A percentile compares a stretch with the other conserved stretches of the same genome.
These are phyloP conservation scores for Porites divaricata DNA, from an alignment of 92 coral and sea anemone species.

Conservation along the genomic window DNA sequence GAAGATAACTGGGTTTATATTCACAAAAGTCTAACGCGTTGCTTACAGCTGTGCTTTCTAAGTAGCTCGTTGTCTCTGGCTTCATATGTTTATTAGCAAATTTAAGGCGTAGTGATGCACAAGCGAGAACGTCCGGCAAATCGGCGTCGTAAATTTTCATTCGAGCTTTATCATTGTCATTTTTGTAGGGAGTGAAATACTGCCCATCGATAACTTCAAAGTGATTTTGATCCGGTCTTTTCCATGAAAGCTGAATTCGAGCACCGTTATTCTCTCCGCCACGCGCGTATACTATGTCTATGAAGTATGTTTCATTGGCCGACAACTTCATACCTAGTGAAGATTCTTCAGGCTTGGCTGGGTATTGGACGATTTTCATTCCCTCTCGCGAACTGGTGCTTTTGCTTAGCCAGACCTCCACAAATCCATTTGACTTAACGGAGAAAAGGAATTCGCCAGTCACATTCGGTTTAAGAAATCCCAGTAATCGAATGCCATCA, in stretches of 20 bases:
- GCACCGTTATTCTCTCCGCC: neutral
- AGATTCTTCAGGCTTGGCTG: neutral
- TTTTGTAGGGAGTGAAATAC: slow-evolving; percentile 23
- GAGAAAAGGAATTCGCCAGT: slow-evolving; percentile 54
- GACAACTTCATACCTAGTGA: neutral
- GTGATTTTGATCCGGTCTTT: slow-evolving; percentile 12
- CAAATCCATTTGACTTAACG: slow-evolving; percentile 42
- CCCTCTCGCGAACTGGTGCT: slow-evolving; percentile 30
- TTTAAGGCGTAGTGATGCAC: neutral
- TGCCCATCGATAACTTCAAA: slow-evolving; percentile 8
- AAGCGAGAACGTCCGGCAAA: slow-evolving; percentile 8
- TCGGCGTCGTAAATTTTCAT: slow-evolving; percentile 26
- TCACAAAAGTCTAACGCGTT: slow-evolving; percentile 12
- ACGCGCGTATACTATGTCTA: slow-evolving; percentile 22
- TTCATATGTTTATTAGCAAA: slow-evolving; percentile 24
- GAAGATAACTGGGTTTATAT: slow-evolving; percentile 33
- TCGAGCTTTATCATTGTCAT: slow-evolving; percentile 13
- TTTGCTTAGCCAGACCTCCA: slow-evolving; percentile 55
- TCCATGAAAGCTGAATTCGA: slow-evolving; percentile 44
- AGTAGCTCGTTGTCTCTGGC: neutral
- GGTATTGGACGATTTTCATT: slow-evolving; percentile 1
- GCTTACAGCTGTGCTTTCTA: neutral
- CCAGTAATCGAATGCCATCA: slow-evolving; percentile 1
- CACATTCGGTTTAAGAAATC: slow-evolving; percentile 42
- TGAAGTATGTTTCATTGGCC: slow-evolving; percentile 22